Evolutionary conservation across 2,113 vertebrate species (phyloP), one percentile per base, ranked within the genome.

Genomic region (Sylvilagus bachmani): DNA sequence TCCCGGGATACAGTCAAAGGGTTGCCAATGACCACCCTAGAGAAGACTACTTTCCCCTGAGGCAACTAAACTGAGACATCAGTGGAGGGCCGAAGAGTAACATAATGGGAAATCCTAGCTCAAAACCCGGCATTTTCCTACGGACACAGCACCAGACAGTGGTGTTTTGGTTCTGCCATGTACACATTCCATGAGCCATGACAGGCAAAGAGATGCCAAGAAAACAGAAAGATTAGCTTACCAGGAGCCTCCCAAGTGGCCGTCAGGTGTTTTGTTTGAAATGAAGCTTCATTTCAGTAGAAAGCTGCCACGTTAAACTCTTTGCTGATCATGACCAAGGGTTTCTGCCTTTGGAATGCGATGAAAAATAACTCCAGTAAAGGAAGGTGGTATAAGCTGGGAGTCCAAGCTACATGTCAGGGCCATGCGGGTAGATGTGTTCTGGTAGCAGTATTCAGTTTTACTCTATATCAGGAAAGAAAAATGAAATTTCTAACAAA

Each of bases 121-220:
- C 55, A 86, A 93, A 94, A 78, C 6, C 73, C 75, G 89, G 89
- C 61, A 64, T 78, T 94, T 82, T 86, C 93, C 79, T 5, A 27
- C 10, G 70, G 70, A 81, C 11, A 86, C 89, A 97, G 73, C 3
- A 96, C 61, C 2, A 0, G n/a, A 49, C 5, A 8, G 69, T 82
- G 83, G 73, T 86, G 91, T 96, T 94, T 94, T 88, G 81, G 83
- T 73, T 58, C 93, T 84, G 90, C 93, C 95, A 95, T 62, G n/a
- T 49, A 88, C 3, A 0, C 13, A 75, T 22, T 89, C 66, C 2
- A 1, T 77, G 71, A 97, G 96, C 96, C 74, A 94, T 0, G 0
- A 75, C 24, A 93, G 67, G 66, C 3, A 24, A 94, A 17, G 64
- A 93, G 78, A 70, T 83, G 0, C 0, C 44, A 93, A 88, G 49